Evolutionary conservation across 1,140 invertebrate species (phyloP).

Genomic region (Apis dorsata): DNA sequence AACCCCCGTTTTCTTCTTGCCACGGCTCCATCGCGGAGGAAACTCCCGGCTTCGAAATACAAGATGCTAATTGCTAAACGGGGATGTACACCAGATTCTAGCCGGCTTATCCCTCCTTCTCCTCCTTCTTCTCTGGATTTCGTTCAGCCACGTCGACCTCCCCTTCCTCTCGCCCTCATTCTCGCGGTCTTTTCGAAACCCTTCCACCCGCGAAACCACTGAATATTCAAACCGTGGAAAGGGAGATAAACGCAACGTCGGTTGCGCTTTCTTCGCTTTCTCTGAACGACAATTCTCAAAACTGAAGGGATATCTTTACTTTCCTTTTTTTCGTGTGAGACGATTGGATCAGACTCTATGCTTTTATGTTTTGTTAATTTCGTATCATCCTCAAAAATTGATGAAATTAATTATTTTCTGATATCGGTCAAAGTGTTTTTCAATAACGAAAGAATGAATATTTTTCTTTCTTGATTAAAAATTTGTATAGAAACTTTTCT

Average conservation of each 20-base stretch:
- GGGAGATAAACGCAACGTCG: slow-evolving; percentile 62
- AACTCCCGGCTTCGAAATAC: slow-evolving; percentile 66
- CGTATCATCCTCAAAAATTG: too few relatives aligned
- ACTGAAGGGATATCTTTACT: too few relatives aligned
- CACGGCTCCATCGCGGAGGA: slow-evolving; percentile 52
- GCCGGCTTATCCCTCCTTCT: slow-evolving; percentile 60
- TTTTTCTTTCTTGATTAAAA: too few relatives aligned
- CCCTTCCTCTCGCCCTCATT: neutral
- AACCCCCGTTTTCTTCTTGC: slow-evolving; percentile 40
- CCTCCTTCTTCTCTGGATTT: slow-evolving; percentile 21
- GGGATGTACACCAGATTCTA: slow-evolving; percentile 67
- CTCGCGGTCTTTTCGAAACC: slow-evolving; percentile 18
- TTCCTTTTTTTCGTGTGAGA: too few relatives aligned
- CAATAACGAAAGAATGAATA: too few relatives aligned
- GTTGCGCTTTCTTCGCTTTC: slow-evolving; percentile 1
- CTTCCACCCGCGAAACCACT: slow-evolving; percentile 47
- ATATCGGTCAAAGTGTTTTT: too few relatives aligned
- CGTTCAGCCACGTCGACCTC: slow-evolving; percentile 18
- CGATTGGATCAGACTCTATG: too few relatives aligned
- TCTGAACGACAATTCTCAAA: neutral
- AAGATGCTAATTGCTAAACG: slow-evolving; percentile 71
- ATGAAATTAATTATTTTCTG: too few relatives aligned
- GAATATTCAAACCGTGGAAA: slow-evolving; percentile 68
- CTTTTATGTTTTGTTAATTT: too few relatives aligned
- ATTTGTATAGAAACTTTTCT: too few relatives aligned